Percentiles rank a stretch among this genome's conserved stretches.
Evolutionary conservation across 2,888 invertebrate species (phyloP).

Genomic region (Agrotis exclamationis): DNA sequence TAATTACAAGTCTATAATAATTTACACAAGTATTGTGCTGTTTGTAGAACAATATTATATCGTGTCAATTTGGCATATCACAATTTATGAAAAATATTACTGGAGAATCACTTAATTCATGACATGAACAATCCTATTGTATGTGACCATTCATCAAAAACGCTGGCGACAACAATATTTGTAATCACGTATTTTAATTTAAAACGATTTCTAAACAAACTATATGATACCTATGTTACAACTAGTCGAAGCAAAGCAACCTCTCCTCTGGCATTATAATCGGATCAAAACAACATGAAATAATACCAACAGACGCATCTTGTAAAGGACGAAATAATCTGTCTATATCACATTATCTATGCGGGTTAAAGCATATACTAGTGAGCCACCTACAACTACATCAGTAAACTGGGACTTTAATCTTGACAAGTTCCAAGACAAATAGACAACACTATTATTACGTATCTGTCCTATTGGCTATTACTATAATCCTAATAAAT

Average conservation of each 20-base stretch:
- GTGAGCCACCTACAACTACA: conserved; percentile 25
- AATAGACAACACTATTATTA: conserved; percentile 3
- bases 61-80: conserved; percentile 66
- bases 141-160: conserved; percentile 22
- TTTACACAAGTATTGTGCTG: conserved; percentile 60
- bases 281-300: conserved; percentile 9
- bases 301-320: conserved; percentile 45
- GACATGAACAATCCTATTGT: conserved; percentile 12
- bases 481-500: conserved; percentile 47
- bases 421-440: conserved; percentile 2
- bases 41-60: conserved; percentile 48
- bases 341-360: conserved; percentile 39
- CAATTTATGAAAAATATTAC: conserved; percentile 51
- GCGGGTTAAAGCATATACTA: conserved; percentile 14
- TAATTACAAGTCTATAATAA: conserved; percentile 57
- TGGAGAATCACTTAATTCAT: conserved; percentile 34
- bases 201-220: conserved; percentile 46
- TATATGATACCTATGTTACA: conserved; percentile 49
- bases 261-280: conserved; percentile 33
- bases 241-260: conserved; percentile 52
- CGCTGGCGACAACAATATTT: conserved; percentile 33
- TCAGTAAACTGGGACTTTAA: conserved; percentile 16
- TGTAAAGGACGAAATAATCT: conserved; percentile 44
- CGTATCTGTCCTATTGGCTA: background rate
- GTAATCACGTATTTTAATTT: conserved; percentile 41